Conservation (phyloP, 2,113 vertebrate species). For the Podocnemis expansa region DNA sequence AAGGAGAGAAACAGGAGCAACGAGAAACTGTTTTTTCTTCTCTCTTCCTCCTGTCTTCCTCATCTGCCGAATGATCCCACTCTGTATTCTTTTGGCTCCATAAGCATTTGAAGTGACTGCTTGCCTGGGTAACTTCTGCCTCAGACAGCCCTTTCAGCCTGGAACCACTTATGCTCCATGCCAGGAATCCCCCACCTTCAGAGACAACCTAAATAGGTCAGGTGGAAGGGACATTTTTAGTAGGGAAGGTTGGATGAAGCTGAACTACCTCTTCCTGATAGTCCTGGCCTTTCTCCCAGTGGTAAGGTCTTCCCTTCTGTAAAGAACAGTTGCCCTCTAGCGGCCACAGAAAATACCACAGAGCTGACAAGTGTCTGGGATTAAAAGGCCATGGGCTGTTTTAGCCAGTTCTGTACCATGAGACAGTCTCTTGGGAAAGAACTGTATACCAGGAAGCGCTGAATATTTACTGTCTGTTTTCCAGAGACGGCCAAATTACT, state of each 20-base stretch:
- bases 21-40: neutral
- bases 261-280: neutral
- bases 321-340: neutral
- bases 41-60: too few species aligned
- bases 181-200: neutral
- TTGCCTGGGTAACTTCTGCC: neutral
- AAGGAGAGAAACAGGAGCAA: neutral
- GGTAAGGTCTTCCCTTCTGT: neutral
- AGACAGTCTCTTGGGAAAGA: neutral
- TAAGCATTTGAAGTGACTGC: neutral
- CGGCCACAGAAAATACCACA: neutral
- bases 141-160: neutral
- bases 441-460: neutral
- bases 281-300: neutral
- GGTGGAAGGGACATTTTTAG: too few species aligned
- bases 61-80: neutral
- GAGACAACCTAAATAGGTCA: too few species aligned
- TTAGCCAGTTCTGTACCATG: neutral
- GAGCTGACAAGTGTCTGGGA: too few species aligned
- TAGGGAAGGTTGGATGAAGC: neutral
- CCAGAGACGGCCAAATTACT: slow-evolving; percentile 96
- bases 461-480: neutral
- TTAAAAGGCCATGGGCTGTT: neutral
- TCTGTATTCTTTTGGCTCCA: neutral
- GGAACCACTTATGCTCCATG: neutral